A percentile compares a stretch with the other conserved stretches of the same genome.
phyloP scores from a whole-genome alignment of 1,140 invertebrate species.

The Drosophila nikananu region DNA sequence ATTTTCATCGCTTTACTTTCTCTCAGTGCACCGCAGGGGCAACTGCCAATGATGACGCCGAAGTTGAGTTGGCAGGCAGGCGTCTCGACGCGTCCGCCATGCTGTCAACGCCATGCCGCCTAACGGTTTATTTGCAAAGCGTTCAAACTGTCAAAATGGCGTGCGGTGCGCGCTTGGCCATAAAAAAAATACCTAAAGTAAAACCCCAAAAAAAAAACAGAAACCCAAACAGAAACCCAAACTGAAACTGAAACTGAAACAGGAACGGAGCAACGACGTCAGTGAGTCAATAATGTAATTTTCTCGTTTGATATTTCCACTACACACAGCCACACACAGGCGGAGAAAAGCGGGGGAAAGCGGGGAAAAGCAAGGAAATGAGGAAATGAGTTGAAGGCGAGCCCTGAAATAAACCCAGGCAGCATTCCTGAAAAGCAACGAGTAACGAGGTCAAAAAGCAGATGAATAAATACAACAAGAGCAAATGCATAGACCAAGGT shows the following conservation, averaged over 20 bases:
- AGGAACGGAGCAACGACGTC: slow-evolving; percentile 44
- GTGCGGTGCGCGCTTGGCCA: slow-evolving; percentile 53
- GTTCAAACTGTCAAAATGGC: slow-evolving; percentile 77
- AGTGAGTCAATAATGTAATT: slow-evolving; percentile 79
- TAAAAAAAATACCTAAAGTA: slow-evolving; percentile 29
- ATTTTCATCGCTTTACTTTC: not conserved
- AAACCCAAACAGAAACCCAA: slow-evolving; percentile 38
- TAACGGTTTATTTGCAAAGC: slow-evolving; percentile 66
- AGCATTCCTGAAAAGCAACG: slow-evolving; percentile 16
- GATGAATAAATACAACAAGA: not conserved
- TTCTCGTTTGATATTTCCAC: slow-evolving; percentile 70
- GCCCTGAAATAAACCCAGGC: slow-evolving; percentile 24
- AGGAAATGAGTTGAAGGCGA: slow-evolving; percentile 25
- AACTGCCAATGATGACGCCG: not conserved
- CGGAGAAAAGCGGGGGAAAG: too few relatives aligned
- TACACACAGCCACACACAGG: slow-evolving; percentile 1
- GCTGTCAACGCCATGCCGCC: slow-evolving; percentile 61
- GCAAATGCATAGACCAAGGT: not conserved
- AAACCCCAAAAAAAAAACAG: slow-evolving; percentile 40
- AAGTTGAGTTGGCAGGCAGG: slow-evolving; percentile 25
- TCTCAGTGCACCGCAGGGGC: not conserved
- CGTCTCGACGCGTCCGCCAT: slow-evolving; percentile 23
- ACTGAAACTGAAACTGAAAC: slow-evolving; percentile 33
- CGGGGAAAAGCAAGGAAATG: not conserved
- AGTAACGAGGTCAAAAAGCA: slow-evolving; percentile 4